Evolutionary conservation across 2,113 vertebrate species (phyloP), one percentile per base, ranked within the genome.

Genomic region (Bettongia penicillata): DNA sequence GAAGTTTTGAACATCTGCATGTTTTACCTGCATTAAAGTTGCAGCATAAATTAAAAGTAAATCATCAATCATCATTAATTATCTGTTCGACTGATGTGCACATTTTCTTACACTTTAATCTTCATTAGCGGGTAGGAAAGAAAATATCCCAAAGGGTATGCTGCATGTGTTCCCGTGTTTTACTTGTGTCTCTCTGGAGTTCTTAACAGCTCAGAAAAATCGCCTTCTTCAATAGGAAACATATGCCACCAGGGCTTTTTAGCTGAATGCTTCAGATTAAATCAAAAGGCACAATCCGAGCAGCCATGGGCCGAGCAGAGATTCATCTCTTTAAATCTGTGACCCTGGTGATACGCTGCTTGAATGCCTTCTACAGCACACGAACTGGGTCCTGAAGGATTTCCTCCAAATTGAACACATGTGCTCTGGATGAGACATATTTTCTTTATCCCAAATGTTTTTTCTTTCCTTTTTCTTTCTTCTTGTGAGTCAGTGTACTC

Each of bases 31-130:
- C 97, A 97, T 98, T 97, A 97, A 96, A 97, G 37, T 97, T 92
- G 94, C 93, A 91, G 53, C 96, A 94, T 96, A 97, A 97, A 97
- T 98, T 97, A 97, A 97, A 97, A 97, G 96, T 97, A 97, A 98
- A 96, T 97, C 97, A 98, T 97, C 97, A 97, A 94, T 98, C 98
- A 97, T 98, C 93, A 98, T 98, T 98, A 98, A 98, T 98, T 98
- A 97, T 97, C 96, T n/a, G 3, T 97, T 98, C 95, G 96, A 95
- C 90, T 97, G 94, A 97, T 96, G 95, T 91, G 97, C 98, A 96
- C 91, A 96, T 95, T 97, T 98, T 97, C 97, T 97, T 96, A 94
- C 89, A 95, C 94, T 96, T 98, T 97, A 93, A 96, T 98, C 95
- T 98, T 98, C 98, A 98, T 98, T 98, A 98, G 93, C 11, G 53